Percentiles rank a stretch among this genome's conserved stretches.
Conservation (phyloP, 2,113 vertebrate species). For the Calonectris borealis region DNA sequence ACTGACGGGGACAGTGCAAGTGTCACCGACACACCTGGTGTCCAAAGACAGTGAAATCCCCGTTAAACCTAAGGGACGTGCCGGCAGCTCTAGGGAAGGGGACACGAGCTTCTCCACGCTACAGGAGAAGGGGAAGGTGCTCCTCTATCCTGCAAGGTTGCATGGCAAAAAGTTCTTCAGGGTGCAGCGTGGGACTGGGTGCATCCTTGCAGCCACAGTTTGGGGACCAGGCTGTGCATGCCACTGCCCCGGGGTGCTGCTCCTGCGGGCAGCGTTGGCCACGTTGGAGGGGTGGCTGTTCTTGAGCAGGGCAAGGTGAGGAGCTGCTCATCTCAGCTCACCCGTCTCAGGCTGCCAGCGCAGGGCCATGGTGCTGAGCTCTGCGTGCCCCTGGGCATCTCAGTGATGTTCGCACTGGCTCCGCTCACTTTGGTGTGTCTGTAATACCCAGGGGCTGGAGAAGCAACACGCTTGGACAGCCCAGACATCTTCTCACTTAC, state of each 20-base stretch:
- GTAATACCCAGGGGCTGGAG: background rate
- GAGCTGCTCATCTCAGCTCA: background rate
- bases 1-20: background rate
- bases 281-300: background rate
- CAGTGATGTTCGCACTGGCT: background rate
- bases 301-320: background rate
- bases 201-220: background rate
- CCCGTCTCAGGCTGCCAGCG: background rate
- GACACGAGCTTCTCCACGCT: background rate
- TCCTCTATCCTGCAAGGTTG: background rate
- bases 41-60: background rate
- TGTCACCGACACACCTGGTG: background rate
- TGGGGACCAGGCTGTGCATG: background rate
- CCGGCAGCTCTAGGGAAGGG: background rate
- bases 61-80: background rate
- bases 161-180: background rate
- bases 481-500: background rate
- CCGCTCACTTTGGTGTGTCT: background rate
- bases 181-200: background rate
- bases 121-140: background rate
- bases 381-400: background rate
- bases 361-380: rapidly evolving
- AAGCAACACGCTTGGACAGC: background rate
- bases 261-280: background rate
- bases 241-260: background rate